Evolutionary conservation across 2,113 vertebrate genomes (phyloP).

Genomic region (Stegostoma tigrinum): DNA sequence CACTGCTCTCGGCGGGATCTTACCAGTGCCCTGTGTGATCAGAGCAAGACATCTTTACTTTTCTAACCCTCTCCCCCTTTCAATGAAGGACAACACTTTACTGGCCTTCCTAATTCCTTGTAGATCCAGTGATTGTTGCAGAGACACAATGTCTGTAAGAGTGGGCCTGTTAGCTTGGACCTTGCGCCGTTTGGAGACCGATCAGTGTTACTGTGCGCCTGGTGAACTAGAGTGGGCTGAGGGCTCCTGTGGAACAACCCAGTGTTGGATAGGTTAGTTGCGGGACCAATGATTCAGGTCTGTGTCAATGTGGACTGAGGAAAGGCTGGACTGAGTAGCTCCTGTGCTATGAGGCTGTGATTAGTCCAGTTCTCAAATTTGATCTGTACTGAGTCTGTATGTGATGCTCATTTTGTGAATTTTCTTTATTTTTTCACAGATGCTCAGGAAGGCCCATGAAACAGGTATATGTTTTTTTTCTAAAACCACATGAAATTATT

Average conservation of each 20-base stretch:
- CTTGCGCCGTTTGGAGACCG: no score
- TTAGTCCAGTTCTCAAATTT: neutral
- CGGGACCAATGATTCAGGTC: neutral
- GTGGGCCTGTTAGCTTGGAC: no score
- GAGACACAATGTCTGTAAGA: neutral
- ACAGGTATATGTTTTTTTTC: constrained; percentile 45
- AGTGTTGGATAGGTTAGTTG: neutral
- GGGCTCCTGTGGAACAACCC: neutral
- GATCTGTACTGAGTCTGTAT: neutral
- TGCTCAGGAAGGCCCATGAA: constrained; percentile 68
- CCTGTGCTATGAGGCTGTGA: neutral
- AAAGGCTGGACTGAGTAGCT: neutral
- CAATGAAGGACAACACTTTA: no score
- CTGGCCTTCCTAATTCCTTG: neutral
- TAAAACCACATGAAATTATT: neutral
- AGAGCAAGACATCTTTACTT: no score
- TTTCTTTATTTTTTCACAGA: constrained; percentile 47
- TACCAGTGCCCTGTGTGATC: no score
- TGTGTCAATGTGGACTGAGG: neutral
- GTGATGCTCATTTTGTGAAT: neutral
- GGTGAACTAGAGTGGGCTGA: no score
- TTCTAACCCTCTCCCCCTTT: no score
- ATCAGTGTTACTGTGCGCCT: neutral
- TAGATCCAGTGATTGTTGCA: neutral
- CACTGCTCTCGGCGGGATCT: no score